Evolutionary conservation across 2,113 vertebrate species (phyloP), one percentile per base, ranked within the genome.

Genomic region (Hyla sarda): DNA sequence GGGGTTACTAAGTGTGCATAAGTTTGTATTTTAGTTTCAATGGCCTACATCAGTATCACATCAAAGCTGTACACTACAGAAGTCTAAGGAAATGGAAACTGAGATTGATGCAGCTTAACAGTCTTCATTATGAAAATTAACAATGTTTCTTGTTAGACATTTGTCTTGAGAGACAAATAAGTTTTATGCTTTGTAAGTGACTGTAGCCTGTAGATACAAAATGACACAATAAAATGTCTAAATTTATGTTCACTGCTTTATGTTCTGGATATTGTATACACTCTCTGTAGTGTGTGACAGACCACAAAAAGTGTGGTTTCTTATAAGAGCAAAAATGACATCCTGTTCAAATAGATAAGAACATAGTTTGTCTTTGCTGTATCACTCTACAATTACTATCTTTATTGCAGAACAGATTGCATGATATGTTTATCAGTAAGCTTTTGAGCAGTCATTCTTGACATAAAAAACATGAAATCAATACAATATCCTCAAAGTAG

Each of bases 271-370:
- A 83, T 45, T 65, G 48, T 60, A 71, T 76, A 28, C 54, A 50
- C 25, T 23, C 23, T 30, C 34, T 32, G 69, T 17, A 58, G 32
- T 45, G 72, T 23, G 34, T 17, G 10, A 76, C 72, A 84, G 28
- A 84, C 56, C 71, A 76, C 54, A 76, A 45, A 80, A 86, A 85
- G 32, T 56, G 74, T 78, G 73, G 83, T 85, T 85, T 69, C 65
- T 79, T 80, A 78, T 48, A 54, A 79, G n/a, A 79, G 30, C 84
- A 80, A 56, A 62, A 80, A 80, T 86, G 14, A 52, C 75, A 79
- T 86, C 84, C 84, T 86, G 84, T 86, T 78, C 75, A 80, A 71
- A 71, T 69, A 86, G 84, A 85, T 85, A 78, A 85, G 47, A 71
- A 85, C 41, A 78, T 21, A 41, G 65, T 4, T 67, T 47, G 58